Conservation (phyloP, 2,797 vertebrate species). For the Acanthornis magna region DNA sequence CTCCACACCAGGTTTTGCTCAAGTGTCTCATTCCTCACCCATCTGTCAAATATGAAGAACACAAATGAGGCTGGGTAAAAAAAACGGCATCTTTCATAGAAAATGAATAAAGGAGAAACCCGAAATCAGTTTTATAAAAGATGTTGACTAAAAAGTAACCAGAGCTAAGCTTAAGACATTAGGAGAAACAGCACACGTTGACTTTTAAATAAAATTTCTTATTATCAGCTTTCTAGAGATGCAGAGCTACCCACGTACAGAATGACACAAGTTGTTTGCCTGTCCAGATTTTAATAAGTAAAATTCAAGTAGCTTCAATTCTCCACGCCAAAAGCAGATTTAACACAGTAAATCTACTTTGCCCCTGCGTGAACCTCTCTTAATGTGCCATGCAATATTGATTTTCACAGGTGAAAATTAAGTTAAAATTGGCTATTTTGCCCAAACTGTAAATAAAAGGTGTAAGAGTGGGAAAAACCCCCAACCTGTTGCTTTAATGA, state of each 20-base stretch:
- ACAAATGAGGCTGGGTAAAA: neutral
- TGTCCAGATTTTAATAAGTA: neutral
- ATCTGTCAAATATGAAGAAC: neutral
- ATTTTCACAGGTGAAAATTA: neutral
- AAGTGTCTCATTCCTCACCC: neutral
- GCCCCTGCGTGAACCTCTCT: neutral
- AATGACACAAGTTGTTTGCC: neutral
- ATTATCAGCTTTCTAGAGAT: neutral
- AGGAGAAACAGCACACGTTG: rapidly evolving
- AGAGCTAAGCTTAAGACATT: neutral
- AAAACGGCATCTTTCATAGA: neutral
- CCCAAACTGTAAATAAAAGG: neutral
- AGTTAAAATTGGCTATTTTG: neutral
- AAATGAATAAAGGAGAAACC: neutral
- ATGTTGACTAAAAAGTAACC: neutral
- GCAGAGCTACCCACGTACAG: neutral
- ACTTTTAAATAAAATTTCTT: neutral
- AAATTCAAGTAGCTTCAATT: neutral
- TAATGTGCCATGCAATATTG: neutral
- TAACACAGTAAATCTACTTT: neutral
- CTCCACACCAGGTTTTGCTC: neutral
- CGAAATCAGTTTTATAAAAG: neutral
- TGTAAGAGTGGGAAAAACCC: neutral
- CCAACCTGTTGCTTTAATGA: neutral
- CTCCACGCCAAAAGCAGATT: neutral